Conservation (phyloP, 2,888 invertebrate genomes). For the Amblyjoppa fuscipennis region DNA sequence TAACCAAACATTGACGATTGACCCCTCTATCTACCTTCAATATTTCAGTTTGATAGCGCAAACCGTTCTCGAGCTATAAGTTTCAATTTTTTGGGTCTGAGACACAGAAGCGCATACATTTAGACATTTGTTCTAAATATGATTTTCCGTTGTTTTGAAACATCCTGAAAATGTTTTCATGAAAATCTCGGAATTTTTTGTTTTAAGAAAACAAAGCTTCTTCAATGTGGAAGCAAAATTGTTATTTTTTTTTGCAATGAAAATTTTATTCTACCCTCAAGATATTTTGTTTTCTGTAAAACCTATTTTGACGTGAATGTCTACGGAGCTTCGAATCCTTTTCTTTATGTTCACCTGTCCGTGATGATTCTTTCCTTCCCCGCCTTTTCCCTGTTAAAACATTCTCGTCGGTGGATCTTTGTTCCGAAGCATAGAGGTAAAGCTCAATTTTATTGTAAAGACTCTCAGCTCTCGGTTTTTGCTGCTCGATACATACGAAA, state of each 20-base stretch:
- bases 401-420: neutral
- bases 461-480: conserved; percentile 18
- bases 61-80: too few relatives aligned
- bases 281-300: neutral
- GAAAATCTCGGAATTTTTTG: too few relatives aligned
- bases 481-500: conserved; percentile 6
- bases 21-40: too few relatives aligned
- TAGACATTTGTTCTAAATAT: too few relatives aligned
- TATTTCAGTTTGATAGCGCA: too few relatives aligned
- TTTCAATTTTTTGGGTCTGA: too few relatives aligned
- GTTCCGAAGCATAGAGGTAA: neutral
- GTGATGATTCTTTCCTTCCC: neutral
- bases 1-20: too few relatives aligned
- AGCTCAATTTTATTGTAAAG: conserved; percentile 24
- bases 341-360: neutral
- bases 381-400: neutral
- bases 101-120: too few relatives aligned
- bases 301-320: neutral
- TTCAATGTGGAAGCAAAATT: neutral
- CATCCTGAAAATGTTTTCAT: too few relatives aligned
- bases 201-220: neutral
- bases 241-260: neutral
- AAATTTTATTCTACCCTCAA: neutral
- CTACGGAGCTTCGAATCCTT: neutral
- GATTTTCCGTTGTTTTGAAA: too few relatives aligned